Evolutionary conservation across 2,888 invertebrate species (phyloP).

Genomic region (Melanargia galathea): DNA sequence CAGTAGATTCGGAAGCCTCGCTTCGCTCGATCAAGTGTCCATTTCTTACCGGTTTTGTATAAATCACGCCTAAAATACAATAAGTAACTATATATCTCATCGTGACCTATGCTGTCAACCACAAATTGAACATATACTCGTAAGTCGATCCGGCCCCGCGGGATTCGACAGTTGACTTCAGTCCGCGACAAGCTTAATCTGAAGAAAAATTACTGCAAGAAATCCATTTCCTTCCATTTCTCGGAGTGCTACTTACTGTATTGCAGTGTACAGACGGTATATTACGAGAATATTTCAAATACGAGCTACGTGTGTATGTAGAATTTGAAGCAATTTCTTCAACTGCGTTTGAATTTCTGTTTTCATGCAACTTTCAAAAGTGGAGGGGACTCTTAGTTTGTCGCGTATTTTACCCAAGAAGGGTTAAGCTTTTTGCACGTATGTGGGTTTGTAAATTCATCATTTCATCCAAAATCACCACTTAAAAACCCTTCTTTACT

Average conservation of each 20-base stretch:
- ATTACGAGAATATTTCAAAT: not conserved
- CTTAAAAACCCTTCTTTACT: too few relatives aligned
- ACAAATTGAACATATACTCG: conserved; percentile 41
- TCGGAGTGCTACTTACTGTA: conserved; percentile 7
- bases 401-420: too few relatives aligned
- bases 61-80: too few relatives aligned
- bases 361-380: too few relatives aligned
- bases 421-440: too few relatives aligned
- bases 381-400: too few relatives aligned
- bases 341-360: too few relatives aligned
- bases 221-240: conserved; percentile 25
- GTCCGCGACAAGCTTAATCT: conserved; percentile 35
- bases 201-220: conserved; percentile 30
- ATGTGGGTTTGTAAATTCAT: too few relatives aligned
- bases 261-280: not conserved
- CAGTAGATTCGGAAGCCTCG: too few relatives aligned
- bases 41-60: too few relatives aligned
- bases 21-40: too few relatives aligned
- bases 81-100: not conserved
- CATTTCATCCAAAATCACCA: too few relatives aligned
- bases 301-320: not conserved
- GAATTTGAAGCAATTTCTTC: not conserved
- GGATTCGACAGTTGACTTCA: conserved; percentile 32
- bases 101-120: conserved; percentile 30
- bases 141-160: conserved; percentile 30